phyloP scores from a whole-genome alignment of 2,113 vertebrate species.

The Sinocyclocheilus grahami region DNA sequence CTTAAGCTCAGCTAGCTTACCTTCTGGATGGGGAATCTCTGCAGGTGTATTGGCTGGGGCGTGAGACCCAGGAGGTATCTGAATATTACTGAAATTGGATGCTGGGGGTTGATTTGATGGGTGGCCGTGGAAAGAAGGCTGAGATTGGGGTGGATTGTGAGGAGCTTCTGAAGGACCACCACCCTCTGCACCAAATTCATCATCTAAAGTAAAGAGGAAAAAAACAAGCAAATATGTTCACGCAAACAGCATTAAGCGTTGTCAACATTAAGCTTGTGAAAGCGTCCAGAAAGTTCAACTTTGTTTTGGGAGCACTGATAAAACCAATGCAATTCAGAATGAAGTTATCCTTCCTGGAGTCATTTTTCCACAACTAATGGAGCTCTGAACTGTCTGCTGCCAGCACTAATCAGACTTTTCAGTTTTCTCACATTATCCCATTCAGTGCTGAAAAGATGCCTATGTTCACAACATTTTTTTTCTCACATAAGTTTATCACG shows the following conservation, averaged over 20 bases:
- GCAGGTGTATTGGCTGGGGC: conserved; percentile 96
- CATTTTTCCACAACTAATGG: conserved; percentile 14
- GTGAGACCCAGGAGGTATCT: conserved; percentile 93
- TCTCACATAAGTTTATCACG: background rate
- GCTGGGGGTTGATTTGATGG: conserved; percentile 48
- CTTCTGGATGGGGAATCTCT: conserved; percentile 86
- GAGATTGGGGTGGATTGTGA: conserved; percentile 55
- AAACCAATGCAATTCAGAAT: background rate
- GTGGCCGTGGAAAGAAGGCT: conserved; percentile 63
- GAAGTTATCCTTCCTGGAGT: background rate
- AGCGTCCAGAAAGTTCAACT: background rate
- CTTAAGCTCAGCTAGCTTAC: conserved; percentile 64
- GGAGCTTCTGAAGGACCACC: conserved; percentile 65
- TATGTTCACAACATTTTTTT: conserved; percentile 8
- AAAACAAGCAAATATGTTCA: background rate
- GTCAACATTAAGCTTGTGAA: conserved; percentile 1
- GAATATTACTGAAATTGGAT: conserved; percentile 83
- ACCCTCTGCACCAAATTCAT: conserved; percentile 78
- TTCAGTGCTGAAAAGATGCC: conserved; percentile 4
- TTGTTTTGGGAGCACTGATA: background rate
- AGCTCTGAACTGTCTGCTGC: background rate
- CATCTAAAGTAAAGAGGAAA: conserved; percentile 65
- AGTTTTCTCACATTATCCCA: conserved; percentile 7
- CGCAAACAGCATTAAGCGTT: background rate
- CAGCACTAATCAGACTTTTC: conserved; percentile 3